Conservation (phyloP, 2,113 vertebrate genomes). For the Microcebus tavaratra region DNA sequence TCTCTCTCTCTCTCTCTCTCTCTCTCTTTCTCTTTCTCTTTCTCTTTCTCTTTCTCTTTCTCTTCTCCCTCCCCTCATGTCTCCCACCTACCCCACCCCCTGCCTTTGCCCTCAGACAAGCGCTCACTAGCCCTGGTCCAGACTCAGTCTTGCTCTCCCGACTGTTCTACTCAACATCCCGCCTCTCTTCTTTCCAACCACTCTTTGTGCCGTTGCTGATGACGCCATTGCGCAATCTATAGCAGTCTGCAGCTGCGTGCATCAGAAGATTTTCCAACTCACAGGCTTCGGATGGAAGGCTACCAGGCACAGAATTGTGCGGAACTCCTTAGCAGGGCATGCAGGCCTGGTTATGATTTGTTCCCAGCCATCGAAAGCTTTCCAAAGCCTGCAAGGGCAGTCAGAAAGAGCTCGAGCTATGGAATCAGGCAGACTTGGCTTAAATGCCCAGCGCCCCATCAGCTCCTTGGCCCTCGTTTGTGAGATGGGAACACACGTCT, state of each 20-base stretch:
- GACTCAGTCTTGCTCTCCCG: neutral
- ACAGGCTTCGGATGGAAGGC: neutral
- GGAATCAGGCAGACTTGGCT: neutral
- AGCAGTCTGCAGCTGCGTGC: neutral
- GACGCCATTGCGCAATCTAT: neutral
- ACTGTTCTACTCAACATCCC: too few species aligned
- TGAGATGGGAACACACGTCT: neutral
- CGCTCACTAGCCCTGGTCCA: neutral
- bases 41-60: neutral
- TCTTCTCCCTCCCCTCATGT: neutral
- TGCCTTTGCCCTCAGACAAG: neutral
- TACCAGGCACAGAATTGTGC: neutral
- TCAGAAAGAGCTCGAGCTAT: neutral
- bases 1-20: too few species aligned
- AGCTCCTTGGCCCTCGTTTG: neutral
- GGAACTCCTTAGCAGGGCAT: neutral
- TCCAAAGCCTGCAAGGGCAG: neutral
- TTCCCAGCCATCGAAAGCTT: neutral
- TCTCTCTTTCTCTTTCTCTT: too few species aligned
- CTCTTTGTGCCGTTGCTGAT: neutral
- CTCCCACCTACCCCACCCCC: neutral
- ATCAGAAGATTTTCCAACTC: neutral
- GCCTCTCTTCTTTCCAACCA: neutral
- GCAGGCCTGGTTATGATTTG: neutral
- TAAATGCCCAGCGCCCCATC: neutral